Base-by-base conservation (phyloP, 2,888 invertebrate species). In the Invenusta paracnida region DNA sequence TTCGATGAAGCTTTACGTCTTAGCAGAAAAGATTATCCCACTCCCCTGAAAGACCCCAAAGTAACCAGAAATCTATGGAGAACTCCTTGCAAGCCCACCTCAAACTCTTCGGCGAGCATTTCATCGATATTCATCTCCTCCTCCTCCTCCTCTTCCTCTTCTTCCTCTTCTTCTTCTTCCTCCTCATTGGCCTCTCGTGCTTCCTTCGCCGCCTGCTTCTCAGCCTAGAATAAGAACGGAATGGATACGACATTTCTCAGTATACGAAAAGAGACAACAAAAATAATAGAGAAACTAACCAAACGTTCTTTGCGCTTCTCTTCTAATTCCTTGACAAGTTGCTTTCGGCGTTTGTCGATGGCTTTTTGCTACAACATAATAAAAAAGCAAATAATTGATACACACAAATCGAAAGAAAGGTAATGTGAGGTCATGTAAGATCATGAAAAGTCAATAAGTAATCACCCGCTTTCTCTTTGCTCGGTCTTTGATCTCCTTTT, bases 81-180 rank as follows among this genome's bases (percentile, higher is more conserved):
- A n/a, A n/a, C n/a, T n/a, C n/a, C n/a, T n/a, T n/a, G n/a, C n/a
- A n/a, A n/a, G n/a, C 79, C n/a, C n/a, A 90, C 90, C 88, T 90
- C 91, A 89, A 91, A 91, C 87, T 91, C 90, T 81, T 90, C 91
- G 81, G 90, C 90, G 23, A 91, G 87, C 73, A 89, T 86, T 17
- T 89, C 90, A 23, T 91, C 91, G 88, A 91, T 91, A 84, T 90
- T 90, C 25, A 90, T 90, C 86, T 90, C 89, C 85, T 90, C 90
- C 30, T 90, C 90, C 84, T 89, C 89, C 82, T 90, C 90, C 48
- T 89, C 90, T 30, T 89, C 90, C 85, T 90, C 90, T 86, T 89
- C 90, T 67, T 89, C 90, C 85, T 89, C 90, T 66, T 88, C 89
- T 1, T 89, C 89, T 48, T 89, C 85, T 85, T 86, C 87, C 25